A percentile compares a stretch with the other conserved stretches of the same genome.
Evolutionary conservation across 2,888 invertebrate species (phyloP).

Genomic region (Carpatolechia fugitivella): DNA sequence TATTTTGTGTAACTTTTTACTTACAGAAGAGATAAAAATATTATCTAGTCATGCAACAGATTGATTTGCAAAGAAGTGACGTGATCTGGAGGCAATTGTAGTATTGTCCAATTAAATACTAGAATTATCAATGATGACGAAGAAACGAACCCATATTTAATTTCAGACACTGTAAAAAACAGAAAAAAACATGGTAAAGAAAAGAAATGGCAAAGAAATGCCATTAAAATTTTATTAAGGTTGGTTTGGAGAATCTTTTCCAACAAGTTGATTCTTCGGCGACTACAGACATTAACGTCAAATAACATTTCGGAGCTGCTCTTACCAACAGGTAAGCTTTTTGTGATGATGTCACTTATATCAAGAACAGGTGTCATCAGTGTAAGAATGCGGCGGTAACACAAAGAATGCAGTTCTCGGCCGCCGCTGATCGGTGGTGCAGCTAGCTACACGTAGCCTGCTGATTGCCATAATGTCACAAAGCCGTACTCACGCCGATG

Average conservation of each 20-base stretch:
- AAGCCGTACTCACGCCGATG: conserved; percentile 34
- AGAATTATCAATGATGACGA: conserved; percentile 13
- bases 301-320: no score
- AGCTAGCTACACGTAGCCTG: conserved; percentile 17
- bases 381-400: conserved; percentile 30
- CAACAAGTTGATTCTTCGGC: background rate
- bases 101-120: background rate
- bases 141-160: conserved; percentile 8
- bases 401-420: conserved; percentile 31
- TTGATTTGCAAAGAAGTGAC: background rate
- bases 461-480: conserved; percentile 36
- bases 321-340: no score
- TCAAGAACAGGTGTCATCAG: conserved; percentile 25
- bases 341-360: no score
- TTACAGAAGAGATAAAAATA: no score
- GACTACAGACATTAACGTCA: no score
- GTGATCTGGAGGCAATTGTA: background rate
- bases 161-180: no score
- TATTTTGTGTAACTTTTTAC: conserved; percentile 5
- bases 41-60: no score
- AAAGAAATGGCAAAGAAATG: no score
- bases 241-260: no score
- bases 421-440: conserved; percentile 23
- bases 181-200: no score
- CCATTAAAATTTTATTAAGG: no score